Conservation (phyloP, 1,140 invertebrate species). For the Tetranychus urticae region DNA sequence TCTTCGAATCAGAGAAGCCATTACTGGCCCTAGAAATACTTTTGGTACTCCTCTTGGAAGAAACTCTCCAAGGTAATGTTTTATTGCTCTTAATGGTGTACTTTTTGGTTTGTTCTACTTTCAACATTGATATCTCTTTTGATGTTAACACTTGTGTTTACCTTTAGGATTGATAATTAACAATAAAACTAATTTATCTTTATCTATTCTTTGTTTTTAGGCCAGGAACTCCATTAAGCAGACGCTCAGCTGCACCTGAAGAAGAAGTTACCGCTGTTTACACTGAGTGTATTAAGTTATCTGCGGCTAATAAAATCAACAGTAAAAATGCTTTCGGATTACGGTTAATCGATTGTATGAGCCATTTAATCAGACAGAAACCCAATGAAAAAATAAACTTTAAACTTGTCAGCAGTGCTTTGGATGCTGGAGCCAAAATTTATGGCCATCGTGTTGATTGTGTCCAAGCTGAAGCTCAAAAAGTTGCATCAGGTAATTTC, state of each 20-base stretch:
- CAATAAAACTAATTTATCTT: too few relatives aligned
- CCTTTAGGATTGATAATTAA: too few relatives aligned
- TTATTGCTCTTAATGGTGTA: too few relatives aligned
- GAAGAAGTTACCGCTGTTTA: slow-evolving; percentile 19
- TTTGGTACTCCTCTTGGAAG: too few relatives aligned
- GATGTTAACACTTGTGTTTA: too few relatives aligned
- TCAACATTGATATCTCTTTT: too few relatives aligned
- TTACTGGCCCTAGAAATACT: too few relatives aligned
- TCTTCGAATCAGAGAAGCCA: too few relatives aligned
- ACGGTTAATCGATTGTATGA: slow-evolving; percentile 55
- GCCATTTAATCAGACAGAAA: slow-evolving; percentile 34
- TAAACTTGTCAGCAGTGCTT: slow-evolving; percentile 44
- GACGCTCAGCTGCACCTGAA: not conserved
- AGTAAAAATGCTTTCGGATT: slow-evolving; percentile 58
- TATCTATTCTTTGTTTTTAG: too few relatives aligned
- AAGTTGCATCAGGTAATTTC: slow-evolving; percentile 41
- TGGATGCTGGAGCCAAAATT: slow-evolving; percentile 58
- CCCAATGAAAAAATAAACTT: slow-evolving; percentile 5
- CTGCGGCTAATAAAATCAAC: slow-evolving; percentile 52
- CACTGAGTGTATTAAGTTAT: slow-evolving; percentile 37
- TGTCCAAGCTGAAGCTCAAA: slow-evolving; percentile 45
- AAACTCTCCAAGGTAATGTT: too few relatives aligned
- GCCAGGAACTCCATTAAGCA: too few relatives aligned
- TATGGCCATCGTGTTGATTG: slow-evolving; percentile 54
- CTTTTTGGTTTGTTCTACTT: too few relatives aligned